Conservation (phyloP, 2,797 vertebrate genomes). For the Peromyscus melanophrys region DNA sequence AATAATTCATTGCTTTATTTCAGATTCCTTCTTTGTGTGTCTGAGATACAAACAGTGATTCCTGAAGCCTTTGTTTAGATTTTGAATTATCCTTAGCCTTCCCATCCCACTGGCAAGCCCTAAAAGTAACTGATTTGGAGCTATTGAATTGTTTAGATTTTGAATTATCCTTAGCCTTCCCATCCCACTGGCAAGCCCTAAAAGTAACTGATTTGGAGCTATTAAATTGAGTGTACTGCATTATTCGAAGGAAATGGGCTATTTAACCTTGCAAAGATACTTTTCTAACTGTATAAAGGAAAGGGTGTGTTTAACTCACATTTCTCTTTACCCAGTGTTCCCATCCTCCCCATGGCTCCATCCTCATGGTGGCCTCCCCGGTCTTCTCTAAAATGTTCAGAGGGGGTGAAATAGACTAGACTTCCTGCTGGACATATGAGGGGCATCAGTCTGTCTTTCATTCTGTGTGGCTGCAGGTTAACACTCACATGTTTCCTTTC, state of each 20-base stretch:
- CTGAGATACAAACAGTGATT: not conserved
- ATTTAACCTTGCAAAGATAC: not conserved
- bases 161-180: not conserved
- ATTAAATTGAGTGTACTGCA: not conserved
- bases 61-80: not conserved
- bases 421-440: not conserved
- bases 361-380: not conserved
- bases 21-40: constrained; percentile 32
- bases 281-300: not conserved
- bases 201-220: not conserved
- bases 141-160: not conserved
- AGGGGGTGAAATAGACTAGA: not conserved
- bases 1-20: not conserved
- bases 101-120: not conserved
- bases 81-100: not conserved
- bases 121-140: not conserved
- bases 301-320: not conserved
- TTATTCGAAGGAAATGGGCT: not conserved
- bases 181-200: not conserved
- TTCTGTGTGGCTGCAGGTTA: not conserved
- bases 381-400: not conserved
- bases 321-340: not conserved
- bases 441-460: not conserved
- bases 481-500: not conserved
- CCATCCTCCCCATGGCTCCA: fast-evolving